A percentile compares a stretch with the other conserved stretches of the same genome.
These are phyloP conservation scores for Drosophila nebulosa DNA, from an alignment of 1,140 invertebrate genomes.

Conservation along the genomic window DNA sequence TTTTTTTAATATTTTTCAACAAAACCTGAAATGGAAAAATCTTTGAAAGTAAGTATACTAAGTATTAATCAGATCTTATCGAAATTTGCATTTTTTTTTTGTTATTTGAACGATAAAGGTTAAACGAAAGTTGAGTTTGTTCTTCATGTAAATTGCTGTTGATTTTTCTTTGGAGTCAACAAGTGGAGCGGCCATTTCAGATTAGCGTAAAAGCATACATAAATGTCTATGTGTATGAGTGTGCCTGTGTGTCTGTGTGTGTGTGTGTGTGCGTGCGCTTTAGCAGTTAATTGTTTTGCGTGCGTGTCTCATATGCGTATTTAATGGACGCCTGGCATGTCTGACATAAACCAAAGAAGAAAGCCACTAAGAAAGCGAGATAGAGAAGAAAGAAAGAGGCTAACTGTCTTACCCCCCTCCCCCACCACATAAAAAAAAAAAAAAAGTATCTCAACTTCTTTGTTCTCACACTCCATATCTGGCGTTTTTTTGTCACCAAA, in stretches of 20 bases:
- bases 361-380: background rate
- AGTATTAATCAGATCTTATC: background rate
- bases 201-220: slow-evolving; percentile 41
- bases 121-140: background rate
- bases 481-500: slow-evolving; percentile 54
- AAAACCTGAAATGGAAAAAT: no score
- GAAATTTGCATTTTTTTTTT: background rate
- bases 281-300: slow-evolving; percentile 70
- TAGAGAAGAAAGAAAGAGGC: background rate
- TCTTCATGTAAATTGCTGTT: background rate
- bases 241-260: background rate
- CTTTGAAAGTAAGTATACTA: no score
- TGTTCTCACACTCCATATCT: background rate
- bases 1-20: no score
- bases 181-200: slow-evolving; percentile 41
- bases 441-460: no score
- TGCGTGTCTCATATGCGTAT: slow-evolving; percentile 47
- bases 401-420: background rate
- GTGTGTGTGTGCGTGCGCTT: slow-evolving; percentile 15
- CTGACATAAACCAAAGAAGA: background rate
- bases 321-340: slow-evolving; percentile 5
- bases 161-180: slow-evolving; percentile 14
- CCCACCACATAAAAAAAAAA: no score
- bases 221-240: slow-evolving; percentile 23
- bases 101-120: background rate